Evolutionary conservation across 2,888 invertebrate species (phyloP).

Genomic region (Drosophila algonquin): DNA sequence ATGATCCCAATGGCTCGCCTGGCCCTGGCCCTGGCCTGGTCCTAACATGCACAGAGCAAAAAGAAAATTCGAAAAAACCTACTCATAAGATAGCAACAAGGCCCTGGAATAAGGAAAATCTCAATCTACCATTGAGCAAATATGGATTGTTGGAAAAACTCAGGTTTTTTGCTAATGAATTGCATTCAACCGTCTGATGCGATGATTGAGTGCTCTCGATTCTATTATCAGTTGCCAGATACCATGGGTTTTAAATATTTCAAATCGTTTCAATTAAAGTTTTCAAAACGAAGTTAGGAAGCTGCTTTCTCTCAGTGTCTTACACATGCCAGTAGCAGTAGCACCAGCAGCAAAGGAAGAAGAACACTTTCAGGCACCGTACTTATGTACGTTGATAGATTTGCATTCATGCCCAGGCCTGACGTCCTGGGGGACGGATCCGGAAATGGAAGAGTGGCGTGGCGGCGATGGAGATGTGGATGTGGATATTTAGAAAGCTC

Average conservation of each 20-base stretch:
- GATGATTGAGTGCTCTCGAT: no score
- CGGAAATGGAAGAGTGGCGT: slow-evolving; percentile 15
- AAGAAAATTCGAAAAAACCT: no score
- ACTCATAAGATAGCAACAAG: no score
- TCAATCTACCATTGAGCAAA: no score
- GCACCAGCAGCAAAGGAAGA: slow-evolving; percentile 9
- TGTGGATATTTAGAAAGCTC: slow-evolving; percentile 39
- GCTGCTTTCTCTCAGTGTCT: not conserved
- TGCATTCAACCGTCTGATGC: not conserved
- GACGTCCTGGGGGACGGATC: slow-evolving; percentile 27
- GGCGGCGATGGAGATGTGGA: not conserved
- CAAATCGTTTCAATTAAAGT: no score
- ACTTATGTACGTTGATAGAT: slow-evolving; percentile 70
- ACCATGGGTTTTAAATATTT: no score
- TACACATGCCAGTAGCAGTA: not conserved
- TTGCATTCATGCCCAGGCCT: slow-evolving; percentile 47
- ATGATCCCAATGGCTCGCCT: slow-evolving; percentile 53
- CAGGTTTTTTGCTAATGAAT: not conserved
- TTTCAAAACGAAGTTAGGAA: not conserved
- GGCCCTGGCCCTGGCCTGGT: slow-evolving; percentile 25
- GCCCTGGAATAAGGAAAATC: no score
- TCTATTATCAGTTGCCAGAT: no score
- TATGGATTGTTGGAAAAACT: no score
- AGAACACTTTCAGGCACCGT: slow-evolving; percentile 47
- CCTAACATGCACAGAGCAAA: not conserved